Evolutionary conservation across 1,140 invertebrate genomes (phyloP), one percentile per base, ranked within the genome.

Genomic region (Listronotus bonariensis): DNA sequence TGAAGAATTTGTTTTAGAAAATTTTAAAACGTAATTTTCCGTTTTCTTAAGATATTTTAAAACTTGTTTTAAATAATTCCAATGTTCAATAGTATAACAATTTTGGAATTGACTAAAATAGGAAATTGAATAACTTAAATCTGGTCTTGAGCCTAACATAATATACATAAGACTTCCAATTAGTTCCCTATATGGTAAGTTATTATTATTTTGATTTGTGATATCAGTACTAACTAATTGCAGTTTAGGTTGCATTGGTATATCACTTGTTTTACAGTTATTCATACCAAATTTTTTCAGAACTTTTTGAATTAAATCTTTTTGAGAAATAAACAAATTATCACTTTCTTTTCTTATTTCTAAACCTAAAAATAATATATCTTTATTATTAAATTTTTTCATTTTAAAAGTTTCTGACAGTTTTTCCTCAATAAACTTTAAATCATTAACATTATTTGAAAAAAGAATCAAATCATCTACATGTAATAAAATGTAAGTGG

Each of bases 141-240:
- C 79, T 34, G 79, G 79, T 65, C 79, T 54, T 6, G 77, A 76
- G 8, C 69, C 64, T 36, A 77, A 68, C 18, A 78, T 68, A 12
- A 79, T 51, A 65, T 80, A 80, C 65, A 81, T 72, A 14, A 82
- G 68, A 9, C 58, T 67, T 41, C 77, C 77, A 53, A 80, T 74
- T 32, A 79, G 55, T 65, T 74, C 68, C 59, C 69, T 71, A 68
- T 77, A 79, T 31, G 72, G 67, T 42, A 71, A 17, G 17, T 64
- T 26, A 3, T 26, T 26, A 26, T 26, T 26, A 26, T 26, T 26
- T 26, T 26, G 20, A 26, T 5, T 3, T 5, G 1, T 5, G 1
- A 26, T 26, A 26, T 26, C 20, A 26, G 62, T 15, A 64, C n/a
- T 26, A 26, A 26, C 20, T 26, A 26, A 34, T 58, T 72, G 69